phyloP scores from a whole-genome alignment of 2,113 vertebrate species.

The Crotophaga sulcirostris region DNA sequence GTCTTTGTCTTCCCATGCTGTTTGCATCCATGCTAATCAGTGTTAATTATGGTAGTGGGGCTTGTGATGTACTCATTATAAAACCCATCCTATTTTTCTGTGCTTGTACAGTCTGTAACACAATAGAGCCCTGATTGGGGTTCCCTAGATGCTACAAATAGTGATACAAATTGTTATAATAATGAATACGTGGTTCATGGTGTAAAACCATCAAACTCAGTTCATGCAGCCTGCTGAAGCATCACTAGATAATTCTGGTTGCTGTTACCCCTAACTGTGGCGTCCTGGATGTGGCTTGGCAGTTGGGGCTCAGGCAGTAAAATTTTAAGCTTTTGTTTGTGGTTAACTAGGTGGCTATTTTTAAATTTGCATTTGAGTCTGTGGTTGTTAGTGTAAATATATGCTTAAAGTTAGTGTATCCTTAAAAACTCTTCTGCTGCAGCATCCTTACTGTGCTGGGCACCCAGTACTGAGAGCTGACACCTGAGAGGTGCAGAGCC shows the following conservation, averaged over 20 bases:
- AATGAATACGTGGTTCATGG: slow-evolving; percentile 6
- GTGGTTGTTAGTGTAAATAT: neutral
- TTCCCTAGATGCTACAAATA: slow-evolving; percentile 48
- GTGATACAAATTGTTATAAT: slow-evolving; percentile 32
- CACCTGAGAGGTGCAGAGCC: neutral
- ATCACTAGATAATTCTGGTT: neutral
- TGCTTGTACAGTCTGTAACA: slow-evolving; percentile 25
- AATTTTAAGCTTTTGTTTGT: neutral
- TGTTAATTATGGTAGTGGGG: slow-evolving; percentile 61
- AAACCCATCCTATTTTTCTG: slow-evolving; percentile 47
- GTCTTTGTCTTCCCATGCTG: slow-evolving; percentile 60
- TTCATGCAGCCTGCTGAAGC: neutral
- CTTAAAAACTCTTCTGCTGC: neutral
- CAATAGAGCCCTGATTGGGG: slow-evolving; percentile 52
- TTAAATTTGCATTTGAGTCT: neutral
- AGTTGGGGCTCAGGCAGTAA: neutral
- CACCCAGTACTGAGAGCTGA: neutral
- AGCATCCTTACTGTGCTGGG: neutral
- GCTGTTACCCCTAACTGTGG: neutral
- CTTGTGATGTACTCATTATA: slow-evolving; percentile 54
- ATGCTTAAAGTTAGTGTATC: neutral
- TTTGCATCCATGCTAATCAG: slow-evolving; percentile 57
- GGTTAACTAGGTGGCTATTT: neutral
- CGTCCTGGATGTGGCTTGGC: neutral
- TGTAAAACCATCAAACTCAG: neutral